Evolutionary conservation across 2,888 invertebrate genomes (phyloP).

Genomic region (Drosophila borborema): DNA sequence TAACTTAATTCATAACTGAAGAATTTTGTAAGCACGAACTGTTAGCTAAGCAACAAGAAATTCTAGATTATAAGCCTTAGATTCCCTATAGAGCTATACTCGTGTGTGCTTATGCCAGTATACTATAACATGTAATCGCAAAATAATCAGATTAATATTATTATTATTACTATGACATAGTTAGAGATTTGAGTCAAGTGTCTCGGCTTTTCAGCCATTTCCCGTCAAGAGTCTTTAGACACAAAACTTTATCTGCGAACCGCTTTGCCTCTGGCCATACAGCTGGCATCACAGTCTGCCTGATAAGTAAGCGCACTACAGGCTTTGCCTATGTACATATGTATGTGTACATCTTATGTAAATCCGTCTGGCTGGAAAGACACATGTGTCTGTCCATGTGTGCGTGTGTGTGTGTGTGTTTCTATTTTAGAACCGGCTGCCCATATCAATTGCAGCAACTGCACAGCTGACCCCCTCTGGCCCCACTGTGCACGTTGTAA

Average conservation of each 20-base stretch:
- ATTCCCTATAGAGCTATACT: neutral
- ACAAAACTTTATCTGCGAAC: conserved; percentile 5
- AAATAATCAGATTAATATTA: neutral
- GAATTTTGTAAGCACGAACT: too few relatives aligned
- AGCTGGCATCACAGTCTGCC: conserved; percentile 31
- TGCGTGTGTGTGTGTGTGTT: conserved; percentile 4
- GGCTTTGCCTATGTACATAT: neutral
- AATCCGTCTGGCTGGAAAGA: conserved; percentile 23
- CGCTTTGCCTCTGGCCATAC: conserved; percentile 20
- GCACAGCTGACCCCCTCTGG: neutral
- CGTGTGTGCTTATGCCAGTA: neutral
- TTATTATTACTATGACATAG: conserved; percentile 1
- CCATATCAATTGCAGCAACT: conserved; percentile 56
- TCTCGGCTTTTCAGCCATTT: neutral
- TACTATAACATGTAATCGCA: neutral
- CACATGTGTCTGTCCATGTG: neutral
- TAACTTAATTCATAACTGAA: too few relatives aligned
- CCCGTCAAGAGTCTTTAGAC: neutral
- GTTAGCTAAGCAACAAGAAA: neutral
- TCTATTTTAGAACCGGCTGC: conserved; percentile 26
- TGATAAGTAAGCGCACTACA: conserved; percentile 30
- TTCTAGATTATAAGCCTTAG: neutral
- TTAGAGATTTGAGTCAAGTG: conserved; percentile 7
- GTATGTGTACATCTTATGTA: conserved; percentile 26
- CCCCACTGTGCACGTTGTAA: conserved; percentile 40